Base-by-base conservation (phyloP, 2,888 invertebrate species). In the Junonia oenone region DNA sequence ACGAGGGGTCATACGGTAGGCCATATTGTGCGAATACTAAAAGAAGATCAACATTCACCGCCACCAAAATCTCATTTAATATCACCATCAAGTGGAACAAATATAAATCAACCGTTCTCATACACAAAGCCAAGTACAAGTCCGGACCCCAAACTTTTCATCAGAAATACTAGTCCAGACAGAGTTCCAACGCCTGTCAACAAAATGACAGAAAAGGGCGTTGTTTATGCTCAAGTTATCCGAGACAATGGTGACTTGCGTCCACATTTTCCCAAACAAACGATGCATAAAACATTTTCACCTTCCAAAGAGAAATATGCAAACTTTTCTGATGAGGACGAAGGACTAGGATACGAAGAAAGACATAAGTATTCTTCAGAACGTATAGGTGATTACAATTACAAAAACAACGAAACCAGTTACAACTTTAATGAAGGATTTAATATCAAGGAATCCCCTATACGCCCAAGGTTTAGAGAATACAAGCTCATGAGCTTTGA, bases 21-120 rank as follows among this genome's bases (percentile, higher is more conserved):
- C 76, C 93, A 93, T 56, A 93, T 96, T 91, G 94, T 96, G 27
- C 94, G 93, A 71, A 92, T 95, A 63, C 78, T 96, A 57, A 95
- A 93, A 61, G 93, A 93, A 80, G 95, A 95, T 66, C 93, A 93
- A 65, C 89, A 92, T 48, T 92, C 93, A 8, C 92, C 94, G 0
- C 93, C 94, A 45, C 93, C 94, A 1, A 93, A 92, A 68, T 80
- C 92, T 29, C 92, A 92, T 70, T 85, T 94, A 76, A 91, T 94
- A 53, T 87, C 92, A 14, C 92, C 93, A 22, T 83, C 92, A 48
- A 92, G 92, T 63, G 92, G 93, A 40, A 92, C 92, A 63, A 95
- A 95, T 72, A 92, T 92, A 64, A 95, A 95, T 72, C 93, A 95
- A 72, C 96, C 95, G 27, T 96, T 96, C 80, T 96, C 96, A 0